Percentiles rank a stretch among this genome's conserved stretches.
Evolutionary conservation across 2,113 vertebrate genomes (phyloP).

Genomic region (Syrrhaptes paradoxus): DNA sequence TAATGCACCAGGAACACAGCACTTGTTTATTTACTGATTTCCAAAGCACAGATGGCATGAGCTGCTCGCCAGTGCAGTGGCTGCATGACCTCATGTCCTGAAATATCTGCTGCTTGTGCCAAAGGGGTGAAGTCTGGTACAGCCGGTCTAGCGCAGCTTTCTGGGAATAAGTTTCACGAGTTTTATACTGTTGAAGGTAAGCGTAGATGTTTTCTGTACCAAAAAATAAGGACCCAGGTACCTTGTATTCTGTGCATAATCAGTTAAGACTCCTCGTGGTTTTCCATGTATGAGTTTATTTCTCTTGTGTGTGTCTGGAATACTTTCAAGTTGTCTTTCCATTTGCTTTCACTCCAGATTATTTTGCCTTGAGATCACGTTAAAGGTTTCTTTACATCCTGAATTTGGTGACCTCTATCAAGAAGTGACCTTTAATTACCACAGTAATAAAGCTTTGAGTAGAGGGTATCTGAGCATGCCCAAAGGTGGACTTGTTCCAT

Average conservation of each 20-base stretch:
- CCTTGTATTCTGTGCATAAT: accelerated
- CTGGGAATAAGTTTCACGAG: not conserved
- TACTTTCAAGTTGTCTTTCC: not conserved
- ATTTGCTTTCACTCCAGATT: not conserved
- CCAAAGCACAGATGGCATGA: not conserved
- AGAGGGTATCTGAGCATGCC: not conserved
- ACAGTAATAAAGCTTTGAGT: not conserved
- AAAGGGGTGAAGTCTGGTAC: not conserved
- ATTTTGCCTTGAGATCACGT: not conserved
- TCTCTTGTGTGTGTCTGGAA: not conserved
- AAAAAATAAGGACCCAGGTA: accelerated
- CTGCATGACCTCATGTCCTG: not conserved
- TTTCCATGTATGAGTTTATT: accelerated
- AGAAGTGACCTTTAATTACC: not conserved
- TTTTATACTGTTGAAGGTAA: not conserved
- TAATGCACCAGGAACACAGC: not conserved
- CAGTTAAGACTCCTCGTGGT: not conserved
- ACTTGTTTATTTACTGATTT: not conserved
- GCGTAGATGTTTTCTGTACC: not conserved
- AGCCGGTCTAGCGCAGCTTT: not conserved
- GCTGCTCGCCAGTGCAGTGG: not conserved
- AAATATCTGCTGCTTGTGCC: not conserved
- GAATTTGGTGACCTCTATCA: not conserved
- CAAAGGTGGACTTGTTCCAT: not conserved
- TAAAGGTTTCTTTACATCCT: not conserved